A percentile compares a stretch with the other conserved stretches of the same genome.
These are phyloP conservation scores for Oreohelix idahoensis DNA, from an alignment of 1,140 invertebrate genomes.

Conservation along the genomic window DNA sequence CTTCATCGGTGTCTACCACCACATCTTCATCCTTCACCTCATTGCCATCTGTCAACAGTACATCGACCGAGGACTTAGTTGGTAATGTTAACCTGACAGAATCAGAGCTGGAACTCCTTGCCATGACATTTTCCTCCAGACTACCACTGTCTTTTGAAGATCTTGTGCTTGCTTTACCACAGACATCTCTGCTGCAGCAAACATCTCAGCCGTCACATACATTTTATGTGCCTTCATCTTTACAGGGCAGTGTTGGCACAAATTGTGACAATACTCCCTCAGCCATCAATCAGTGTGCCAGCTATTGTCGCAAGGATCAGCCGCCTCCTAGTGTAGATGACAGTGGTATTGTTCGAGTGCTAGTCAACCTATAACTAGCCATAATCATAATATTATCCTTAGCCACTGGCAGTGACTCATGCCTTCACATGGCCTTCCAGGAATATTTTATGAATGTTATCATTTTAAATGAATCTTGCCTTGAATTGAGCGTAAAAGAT, in stretches of 20 bases:
- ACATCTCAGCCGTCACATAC: slow-evolving; percentile 24
- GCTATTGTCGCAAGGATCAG: slow-evolving; percentile 37
- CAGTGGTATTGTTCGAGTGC: slow-evolving; percentile 28
- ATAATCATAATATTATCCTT: background rate
- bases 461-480: background rate
- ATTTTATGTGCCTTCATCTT: slow-evolving; percentile 39
- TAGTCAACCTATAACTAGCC: slow-evolving; percentile 29
- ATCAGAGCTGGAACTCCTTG: slow-evolving; percentile 32
- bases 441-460: background rate
- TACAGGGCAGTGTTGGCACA: slow-evolving; percentile 20
- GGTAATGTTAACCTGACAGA: slow-evolving; percentile 22
- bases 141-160: slow-evolving; percentile 37
- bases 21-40: background rate
- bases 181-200: slow-evolving; percentile 25
- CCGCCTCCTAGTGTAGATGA: slow-evolving; percentile 37
- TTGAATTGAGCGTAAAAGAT: background rate
- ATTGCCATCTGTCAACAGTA: background rate
- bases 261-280: background rate
- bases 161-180: slow-evolving; percentile 29
- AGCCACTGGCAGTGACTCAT: background rate
- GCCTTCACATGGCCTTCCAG: background rate
- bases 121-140: slow-evolving; percentile 35
- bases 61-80: slow-evolving; percentile 22
- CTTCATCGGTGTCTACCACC: background rate
- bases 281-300: slow-evolving; percentile 36